Conservation (phyloP, 2,113 vertebrate species). For the Pollimyrus isidori region DNA sequence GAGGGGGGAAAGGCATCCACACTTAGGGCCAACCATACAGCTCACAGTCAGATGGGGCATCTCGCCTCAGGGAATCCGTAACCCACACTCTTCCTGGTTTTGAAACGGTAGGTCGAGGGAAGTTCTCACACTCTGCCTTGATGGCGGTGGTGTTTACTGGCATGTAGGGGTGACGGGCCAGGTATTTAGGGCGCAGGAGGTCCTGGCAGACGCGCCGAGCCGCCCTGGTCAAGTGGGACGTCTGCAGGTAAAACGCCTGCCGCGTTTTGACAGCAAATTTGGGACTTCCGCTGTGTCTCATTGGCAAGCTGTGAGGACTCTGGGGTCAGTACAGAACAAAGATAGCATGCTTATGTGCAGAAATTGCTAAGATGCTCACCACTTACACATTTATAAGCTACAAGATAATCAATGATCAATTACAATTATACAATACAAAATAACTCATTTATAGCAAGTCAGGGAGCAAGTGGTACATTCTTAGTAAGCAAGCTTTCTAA, state of each 20-base stretch:
- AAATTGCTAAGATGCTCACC: neutral
- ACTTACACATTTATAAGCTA: neutral
- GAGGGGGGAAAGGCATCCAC: neutral
- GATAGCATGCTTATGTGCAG: neutral
- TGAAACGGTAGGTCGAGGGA: neutral
- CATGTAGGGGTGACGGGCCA: constrained; percentile 84
- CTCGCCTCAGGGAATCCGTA: neutral
- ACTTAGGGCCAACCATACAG: neutral
- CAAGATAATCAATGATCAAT: neutral
- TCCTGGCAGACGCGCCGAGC: constrained; percentile 87
- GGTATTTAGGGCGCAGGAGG: constrained; percentile 74
- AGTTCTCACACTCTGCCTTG: constrained; percentile 86
- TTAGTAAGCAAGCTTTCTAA: neutral
- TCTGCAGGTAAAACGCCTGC: constrained; percentile 92
- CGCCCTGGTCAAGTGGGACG: constrained; percentile 74
- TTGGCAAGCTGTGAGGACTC: constrained; percentile 82
- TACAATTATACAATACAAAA: neutral
- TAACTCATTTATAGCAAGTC: neutral
- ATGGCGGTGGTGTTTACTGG: constrained; percentile 89
- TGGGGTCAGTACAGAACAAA: constrained; percentile 34
- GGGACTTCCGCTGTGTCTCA: constrained; percentile 83
- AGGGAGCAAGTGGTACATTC: neutral
- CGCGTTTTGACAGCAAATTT: constrained; percentile 95
- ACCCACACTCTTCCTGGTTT: neutral
- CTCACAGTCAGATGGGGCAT: neutral